Base-by-base conservation (phyloP, 2,797 vertebrate species). In the Labeo calbasu region DNA sequence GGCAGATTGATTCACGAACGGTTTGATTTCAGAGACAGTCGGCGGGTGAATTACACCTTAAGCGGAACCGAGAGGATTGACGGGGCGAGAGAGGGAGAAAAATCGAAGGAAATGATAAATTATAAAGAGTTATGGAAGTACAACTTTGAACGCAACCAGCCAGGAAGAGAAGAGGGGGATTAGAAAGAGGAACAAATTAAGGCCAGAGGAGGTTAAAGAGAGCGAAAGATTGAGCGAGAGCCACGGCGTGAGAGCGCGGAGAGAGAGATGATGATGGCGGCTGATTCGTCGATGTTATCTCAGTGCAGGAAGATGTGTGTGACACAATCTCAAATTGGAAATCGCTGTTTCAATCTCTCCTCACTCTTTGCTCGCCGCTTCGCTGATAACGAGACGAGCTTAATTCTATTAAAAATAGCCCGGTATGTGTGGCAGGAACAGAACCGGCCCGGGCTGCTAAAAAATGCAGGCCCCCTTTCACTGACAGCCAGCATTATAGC, bases 301-400 rank as follows among this genome's bases (percentile, higher is more conserved):
- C 88, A 71, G 92, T 88, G 75, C 85, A 87, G 88, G 90, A 91
- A 93, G 93, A 94, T 90, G 93, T 89, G 92, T 93, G 94, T 93
- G 94, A 95, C 95, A 96, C 94, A 94, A 95, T 95, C 94, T 94
- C 91, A 95, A 95, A 96, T 94, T 95, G 94, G 92, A 95, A 95
- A 95, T 96, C 95, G 90, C 93, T 93, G 94, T 93, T 94, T 94
- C 94, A 92, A 95, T 95, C 94, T 95, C 90, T 88, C 92, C 90
- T 92, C 94, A 93, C 94, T 94, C 92, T 1, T 86, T 87, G 91
- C 92, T 90, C 90, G 50, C 90, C 90, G 89, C 89, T 91, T 87
- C 81, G 63, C 92, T 86, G 94, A 95, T 94, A 95, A 94, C 90
- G 88, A 93, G 92, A 92, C 88, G 84, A 87, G 90, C 89, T 93